A percentile compares a stretch with the other conserved stretches of the same genome.
Conservation (phyloP, 2,888 invertebrate genomes). For the Escarpia spicata region DNA sequence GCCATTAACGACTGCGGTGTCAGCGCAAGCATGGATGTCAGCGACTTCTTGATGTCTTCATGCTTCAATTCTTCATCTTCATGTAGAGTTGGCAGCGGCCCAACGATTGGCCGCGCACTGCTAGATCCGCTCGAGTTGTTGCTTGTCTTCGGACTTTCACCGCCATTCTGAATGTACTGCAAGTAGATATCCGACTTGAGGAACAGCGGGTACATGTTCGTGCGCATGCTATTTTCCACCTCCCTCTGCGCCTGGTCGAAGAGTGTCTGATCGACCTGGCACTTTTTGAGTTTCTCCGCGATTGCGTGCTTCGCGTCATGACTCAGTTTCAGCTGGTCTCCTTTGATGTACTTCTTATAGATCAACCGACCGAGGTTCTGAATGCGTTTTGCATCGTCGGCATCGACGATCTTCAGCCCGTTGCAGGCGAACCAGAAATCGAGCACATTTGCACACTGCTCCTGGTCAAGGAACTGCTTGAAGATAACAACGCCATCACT, state of each 20-base stretch:
- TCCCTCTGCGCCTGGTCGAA: slow-evolving; percentile 87
- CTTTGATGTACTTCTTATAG: slow-evolving; percentile 70
- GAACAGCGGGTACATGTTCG: slow-evolving; percentile 91
- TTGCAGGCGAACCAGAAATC: slow-evolving; percentile 85
- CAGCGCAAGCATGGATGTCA: slow-evolving; percentile 27
- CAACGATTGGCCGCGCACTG: slow-evolving; percentile 38
- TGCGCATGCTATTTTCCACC: slow-evolving; percentile 84
- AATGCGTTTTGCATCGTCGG: slow-evolving; percentile 69
- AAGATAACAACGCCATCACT: slow-evolving; percentile 89
- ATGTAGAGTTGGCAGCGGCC: slow-evolving; percentile 41
- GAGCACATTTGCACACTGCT: slow-evolving; percentile 56
- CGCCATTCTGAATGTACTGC: slow-evolving; percentile 61
- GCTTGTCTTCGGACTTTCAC: slow-evolving; percentile 56
- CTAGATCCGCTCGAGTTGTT: slow-evolving; percentile 41
- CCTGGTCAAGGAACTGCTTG: slow-evolving; percentile 69
- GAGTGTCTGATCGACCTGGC: slow-evolving; percentile 77
- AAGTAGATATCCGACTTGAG: slow-evolving; percentile 92
- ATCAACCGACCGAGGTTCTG: slow-evolving; percentile 79
- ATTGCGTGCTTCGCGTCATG: slow-evolving; percentile 84
- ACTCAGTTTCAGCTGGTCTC: slow-evolving; percentile 73
- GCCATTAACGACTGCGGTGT: slow-evolving; percentile 34
- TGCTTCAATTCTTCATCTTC: slow-evolving; percentile 36
- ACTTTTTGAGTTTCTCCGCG: slow-evolving; percentile 57
- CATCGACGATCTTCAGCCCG: slow-evolving; percentile 66
- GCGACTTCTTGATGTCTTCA: slow-evolving; percentile 34